Conservation (phyloP, 2,888 invertebrate genomes). For the Diabrotica balteata region DNA sequence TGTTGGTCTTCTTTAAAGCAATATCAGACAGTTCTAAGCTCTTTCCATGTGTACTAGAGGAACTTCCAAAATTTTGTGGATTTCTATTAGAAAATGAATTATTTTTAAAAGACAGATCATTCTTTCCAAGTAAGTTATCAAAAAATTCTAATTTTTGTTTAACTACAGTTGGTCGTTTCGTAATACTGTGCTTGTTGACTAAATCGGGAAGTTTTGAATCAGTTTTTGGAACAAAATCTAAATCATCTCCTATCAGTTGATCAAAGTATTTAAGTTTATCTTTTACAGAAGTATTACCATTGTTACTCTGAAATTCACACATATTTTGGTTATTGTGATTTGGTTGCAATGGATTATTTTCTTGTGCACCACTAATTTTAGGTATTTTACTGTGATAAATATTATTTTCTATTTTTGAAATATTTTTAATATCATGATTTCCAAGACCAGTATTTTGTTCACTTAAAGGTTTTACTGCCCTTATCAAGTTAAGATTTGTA, state of each 20-base stretch:
- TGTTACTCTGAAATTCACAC: background rate
- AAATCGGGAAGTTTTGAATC: background rate
- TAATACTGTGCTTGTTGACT: background rate
- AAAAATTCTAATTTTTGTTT: slow-evolving; percentile 28
- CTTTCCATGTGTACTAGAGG: slow-evolving; percentile 43
- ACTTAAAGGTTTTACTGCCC: no score
- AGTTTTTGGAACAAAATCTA: slow-evolving; percentile 9
- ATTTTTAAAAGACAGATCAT: background rate
- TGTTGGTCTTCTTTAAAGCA: slow-evolving; percentile 3
- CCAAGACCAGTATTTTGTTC: no score
- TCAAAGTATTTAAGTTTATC: slow-evolving; percentile 24
- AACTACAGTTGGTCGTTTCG: background rate
- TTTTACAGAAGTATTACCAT: slow-evolving; percentile 9
- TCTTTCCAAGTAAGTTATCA: slow-evolving; percentile 24
- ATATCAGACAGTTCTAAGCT: slow-evolving; percentile 2
- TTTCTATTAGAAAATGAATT: background rate
- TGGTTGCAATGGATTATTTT: no score
- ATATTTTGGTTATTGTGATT: background rate
- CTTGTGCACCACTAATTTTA: no score
- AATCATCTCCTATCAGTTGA: slow-evolving; percentile 18
- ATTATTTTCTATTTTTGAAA: background rate
- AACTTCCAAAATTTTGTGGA: slow-evolving; percentile 47
- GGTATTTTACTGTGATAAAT: no score
- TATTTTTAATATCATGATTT: background rate
- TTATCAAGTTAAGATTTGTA: background rate